A percentile compares a stretch with the other conserved stretches of the same genome.
Evolutionary conservation across 2,888 invertebrate species (phyloP).

Genomic region (Daptonema setosum): DNA sequence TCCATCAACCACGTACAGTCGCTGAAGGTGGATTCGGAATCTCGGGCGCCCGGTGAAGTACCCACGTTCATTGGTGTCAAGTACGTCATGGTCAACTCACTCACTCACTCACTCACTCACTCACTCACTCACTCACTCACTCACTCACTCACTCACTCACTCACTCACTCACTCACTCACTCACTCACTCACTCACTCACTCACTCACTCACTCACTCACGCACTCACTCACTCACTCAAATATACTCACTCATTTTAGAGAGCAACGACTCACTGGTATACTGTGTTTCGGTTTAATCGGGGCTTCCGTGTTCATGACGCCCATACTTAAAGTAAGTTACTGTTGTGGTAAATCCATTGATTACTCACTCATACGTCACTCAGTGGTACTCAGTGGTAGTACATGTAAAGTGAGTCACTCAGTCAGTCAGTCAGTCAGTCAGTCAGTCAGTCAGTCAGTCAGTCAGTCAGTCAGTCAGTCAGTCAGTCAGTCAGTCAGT

Average conservation of each 20-base stretch:
- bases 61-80: constrained; percentile 79
- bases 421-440: background rate
- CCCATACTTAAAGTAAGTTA: constrained; percentile 46
- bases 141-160: too few species aligned
- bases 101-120: background rate
- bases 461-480: too few species aligned
- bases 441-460: too few species aligned
- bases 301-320: constrained; percentile 70
- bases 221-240: too few species aligned
- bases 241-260: too few species aligned
- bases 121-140: background rate
- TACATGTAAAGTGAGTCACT: background rate
- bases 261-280: constrained; percentile 82
- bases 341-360: background rate
- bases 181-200: too few species aligned
- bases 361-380: too few species aligned
- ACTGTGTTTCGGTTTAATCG: constrained; percentile 73
- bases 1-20: constrained; percentile 94
- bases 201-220: too few species aligned
- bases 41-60: constrained; percentile 87
- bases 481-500: too few species aligned
- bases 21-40: constrained; percentile 76
- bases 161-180: too few species aligned
- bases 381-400: background rate
- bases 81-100: too few species aligned